phyloP scores from a whole-genome alignment of 2,797 vertebrate species.

The Syngnathus rostellatus region DNA sequence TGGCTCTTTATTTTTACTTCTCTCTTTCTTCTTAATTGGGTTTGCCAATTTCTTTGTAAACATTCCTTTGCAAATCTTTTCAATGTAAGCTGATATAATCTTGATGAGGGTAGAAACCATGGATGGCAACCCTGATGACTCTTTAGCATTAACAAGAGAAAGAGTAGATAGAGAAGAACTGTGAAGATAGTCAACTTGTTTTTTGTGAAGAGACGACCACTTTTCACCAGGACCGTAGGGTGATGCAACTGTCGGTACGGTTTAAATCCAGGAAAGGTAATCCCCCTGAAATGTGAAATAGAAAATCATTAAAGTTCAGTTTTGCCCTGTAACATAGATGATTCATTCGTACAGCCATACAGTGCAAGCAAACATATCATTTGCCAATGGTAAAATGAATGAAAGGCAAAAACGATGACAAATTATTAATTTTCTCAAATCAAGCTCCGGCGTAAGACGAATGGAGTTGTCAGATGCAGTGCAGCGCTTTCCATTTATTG shows the following conservation, averaged over 20 bases:
- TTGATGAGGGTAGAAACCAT: slow-evolving; percentile 93
- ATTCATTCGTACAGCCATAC: neutral
- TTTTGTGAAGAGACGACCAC: slow-evolving; percentile 39
- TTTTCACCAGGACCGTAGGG: slow-evolving; percentile 25
- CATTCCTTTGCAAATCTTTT: slow-evolving; percentile 99
- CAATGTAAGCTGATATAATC: slow-evolving; percentile 84
- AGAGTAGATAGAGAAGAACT: slow-evolving; percentile 27
- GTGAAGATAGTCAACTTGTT: slow-evolving; percentile 22
- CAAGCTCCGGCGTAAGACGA: neutral
- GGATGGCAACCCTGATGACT: slow-evolving; percentile 71
- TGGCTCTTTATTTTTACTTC: slow-evolving; percentile 79
- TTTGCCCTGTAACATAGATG: neutral
- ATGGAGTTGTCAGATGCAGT: neutral
- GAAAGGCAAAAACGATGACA: neutral
- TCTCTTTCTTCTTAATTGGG: slow-evolving; percentile 90
- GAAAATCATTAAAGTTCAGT: neutral
- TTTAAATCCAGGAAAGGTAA: slow-evolving; percentile 52
- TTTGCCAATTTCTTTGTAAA: slow-evolving; percentile 99
- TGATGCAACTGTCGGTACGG: neutral
- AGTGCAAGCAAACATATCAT: neutral
- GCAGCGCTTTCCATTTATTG: slow-evolving; percentile 3
- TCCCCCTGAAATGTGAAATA: slow-evolving; percentile 57
- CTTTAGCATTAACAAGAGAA: slow-evolving; percentile 53
- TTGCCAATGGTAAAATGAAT: neutral
- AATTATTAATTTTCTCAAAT: neutral